Base-by-base conservation (phyloP, 2,888 invertebrate genomes). In the Euproctis similis region DNA sequence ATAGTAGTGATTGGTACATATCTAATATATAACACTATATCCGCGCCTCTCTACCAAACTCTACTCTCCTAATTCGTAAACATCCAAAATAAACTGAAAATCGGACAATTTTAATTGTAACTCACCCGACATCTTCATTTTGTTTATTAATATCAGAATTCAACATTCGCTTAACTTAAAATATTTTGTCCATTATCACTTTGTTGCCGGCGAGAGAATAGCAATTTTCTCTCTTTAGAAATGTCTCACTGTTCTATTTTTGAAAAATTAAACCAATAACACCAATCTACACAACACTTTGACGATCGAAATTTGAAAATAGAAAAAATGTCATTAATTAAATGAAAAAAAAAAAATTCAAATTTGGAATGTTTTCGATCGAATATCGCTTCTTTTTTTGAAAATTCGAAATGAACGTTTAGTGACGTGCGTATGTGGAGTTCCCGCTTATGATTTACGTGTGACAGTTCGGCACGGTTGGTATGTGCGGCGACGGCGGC, bases 51-150 rank as follows among this genome's bases (percentile, higher is more conserved):
- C n/a, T n/a, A n/a, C n/a, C n/a, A n/a, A n/a, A n/a, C n/a, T n/a
- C n/a, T n/a, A n/a, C n/a, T n/a, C n/a, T n/a, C n/a, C n/a, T 14
- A 14, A 14, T 6, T 14, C 12, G 19, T 7, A 7, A 19, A 19
- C 19, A 19, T 8, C 19, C 19, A n/a, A 5, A n/a, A 8, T 19
- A n/a, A 25, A 4, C 6, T 6, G 3, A 11, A 25, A 17, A 14
- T 9, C 19, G 2, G 2, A 9, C 7, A 7, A 9, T 4, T n/a
- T 19, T 12, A 1, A 9, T 12, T 8, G 8, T 4, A 14, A 62
- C 75, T 81, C 45, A 84, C 82, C 81, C 52, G 81, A 80, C 71
- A 82, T 81, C 67, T 84, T 84, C 81, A 82, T 81, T 57, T 63
- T 78, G 38, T 59, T 46, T 47, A 42, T 51, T 59, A 34, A 54